phyloP scores from a whole-genome alignment of 2,113 vertebrate genomes.

The Conger conger region DNA sequence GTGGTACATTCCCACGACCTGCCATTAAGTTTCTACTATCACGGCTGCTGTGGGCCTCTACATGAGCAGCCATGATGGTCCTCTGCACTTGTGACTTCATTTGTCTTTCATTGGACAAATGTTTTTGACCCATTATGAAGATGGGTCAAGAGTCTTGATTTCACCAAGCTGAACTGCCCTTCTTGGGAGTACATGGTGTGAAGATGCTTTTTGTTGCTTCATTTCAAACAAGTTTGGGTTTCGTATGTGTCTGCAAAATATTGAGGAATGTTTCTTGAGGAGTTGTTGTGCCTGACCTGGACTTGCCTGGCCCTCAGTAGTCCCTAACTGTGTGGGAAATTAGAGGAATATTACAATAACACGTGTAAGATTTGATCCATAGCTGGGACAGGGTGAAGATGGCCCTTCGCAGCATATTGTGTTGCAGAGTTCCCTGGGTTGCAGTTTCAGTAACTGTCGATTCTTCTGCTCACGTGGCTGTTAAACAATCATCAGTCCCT shows the following conservation, averaged over 20 bases:
- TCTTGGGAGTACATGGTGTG: background rate
- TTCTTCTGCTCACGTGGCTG: background rate
- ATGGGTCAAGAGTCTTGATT: background rate
- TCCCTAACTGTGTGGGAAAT: conserved; percentile 11
- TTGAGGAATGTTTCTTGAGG: background rate
- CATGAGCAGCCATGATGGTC: background rate
- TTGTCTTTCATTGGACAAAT: background rate
- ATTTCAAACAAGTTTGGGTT: background rate
- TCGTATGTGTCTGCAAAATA: background rate
- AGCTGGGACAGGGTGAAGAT: background rate
- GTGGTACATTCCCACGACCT: background rate
- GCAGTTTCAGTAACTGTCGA: background rate
- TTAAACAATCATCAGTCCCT: background rate
- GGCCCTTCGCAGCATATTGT: background rate
- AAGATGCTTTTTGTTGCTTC: background rate
- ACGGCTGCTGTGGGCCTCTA: background rate
- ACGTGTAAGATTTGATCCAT: background rate
- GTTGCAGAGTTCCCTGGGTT: background rate
- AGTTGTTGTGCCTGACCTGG: background rate
- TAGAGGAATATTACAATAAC: background rate
- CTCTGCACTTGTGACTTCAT: background rate
- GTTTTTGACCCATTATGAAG: background rate
- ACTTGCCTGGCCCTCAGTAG: background rate
- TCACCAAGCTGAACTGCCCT: background rate
- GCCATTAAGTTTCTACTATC: background rate